These are phyloP conservation scores for Plecturocebus donacophilus DNA, from an alignment of 2,113 vertebrate species.

Conservation along the genomic window DNA sequence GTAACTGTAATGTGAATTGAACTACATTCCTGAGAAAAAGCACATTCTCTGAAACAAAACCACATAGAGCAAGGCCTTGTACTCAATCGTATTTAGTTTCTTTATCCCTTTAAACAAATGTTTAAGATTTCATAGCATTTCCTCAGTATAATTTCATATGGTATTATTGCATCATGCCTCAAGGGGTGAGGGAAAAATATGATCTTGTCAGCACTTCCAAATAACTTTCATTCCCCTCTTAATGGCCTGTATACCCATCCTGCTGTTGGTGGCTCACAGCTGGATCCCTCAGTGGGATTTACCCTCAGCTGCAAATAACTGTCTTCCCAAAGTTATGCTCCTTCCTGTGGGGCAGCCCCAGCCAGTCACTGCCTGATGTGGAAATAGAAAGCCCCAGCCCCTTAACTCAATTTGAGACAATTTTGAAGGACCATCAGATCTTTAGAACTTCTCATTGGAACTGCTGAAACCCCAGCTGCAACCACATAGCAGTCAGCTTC, in stretches of 20 bases:
- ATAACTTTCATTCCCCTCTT: not conserved
- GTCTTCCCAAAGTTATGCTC: not conserved
- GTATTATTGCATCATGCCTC: not conserved
- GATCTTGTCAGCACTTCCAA: not conserved
- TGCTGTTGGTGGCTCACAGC: not conserved
- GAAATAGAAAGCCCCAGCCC: not conserved
- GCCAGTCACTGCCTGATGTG: not conserved
- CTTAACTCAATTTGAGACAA: not conserved
- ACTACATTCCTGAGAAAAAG: not conserved
- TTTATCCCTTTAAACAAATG: not conserved
- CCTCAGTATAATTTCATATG: not conserved
- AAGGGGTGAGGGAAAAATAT: not conserved
- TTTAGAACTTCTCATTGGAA: not conserved
- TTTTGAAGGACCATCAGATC: not conserved
- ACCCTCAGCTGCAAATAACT: not conserved
- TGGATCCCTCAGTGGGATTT: not conserved
- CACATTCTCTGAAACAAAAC: not conserved
- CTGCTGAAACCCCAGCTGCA: not conserved
- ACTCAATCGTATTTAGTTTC: conserved; percentile 22
- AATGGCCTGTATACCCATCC: not conserved
- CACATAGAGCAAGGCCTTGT: not conserved
- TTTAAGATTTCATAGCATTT: not conserved
- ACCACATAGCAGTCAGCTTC: not conserved
- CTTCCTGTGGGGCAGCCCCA: not conserved
- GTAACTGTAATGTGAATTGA: not conserved